Base-by-base conservation (phyloP, 2,113 vertebrate species). In the Oreochromis aureus region DNA sequence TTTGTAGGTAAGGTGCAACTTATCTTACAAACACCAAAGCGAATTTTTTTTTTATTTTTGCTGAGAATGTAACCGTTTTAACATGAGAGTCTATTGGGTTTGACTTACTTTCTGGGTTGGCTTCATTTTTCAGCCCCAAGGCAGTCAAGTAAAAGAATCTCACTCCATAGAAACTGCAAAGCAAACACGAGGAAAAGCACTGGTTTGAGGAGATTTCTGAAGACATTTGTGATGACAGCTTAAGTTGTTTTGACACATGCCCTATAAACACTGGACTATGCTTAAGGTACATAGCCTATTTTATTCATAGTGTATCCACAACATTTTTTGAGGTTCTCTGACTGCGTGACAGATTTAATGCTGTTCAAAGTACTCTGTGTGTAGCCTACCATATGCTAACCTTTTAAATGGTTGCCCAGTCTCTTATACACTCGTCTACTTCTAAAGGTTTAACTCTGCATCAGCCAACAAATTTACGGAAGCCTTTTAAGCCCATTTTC, bases 391-490 rank as follows among this genome's bases (percentile, higher is more conserved):
- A 61, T 69, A 87, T 82, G 81, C 55, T 55, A n/a, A n/a, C 56
- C 22, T 54, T 82, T 85, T 85, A 55, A 55, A 46, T 39, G 6
- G 27, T 82, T 79, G 6, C 32, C 56, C 44, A 71, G 30, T 15
- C 71, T 73, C 56, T 69, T 30, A 58, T 84, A 48, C 69, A 73
- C 66, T 84, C 30, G 39, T 36, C 76, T 83, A 32, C 81, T 55
- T 30, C 32, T 63, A 36, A n/a, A 76, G 55, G 32, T 83, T 89
- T 81, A 81, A 73, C 61, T 82, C 56, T 71, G 63, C n/a, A 58
- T 88, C 85, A 71, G 81, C 80, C 91, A 86, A 73, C 55, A 80
- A 66, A 84, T 84, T 82, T 78, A 85, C 63, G 5, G 80, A 61
- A 32, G 85, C 56, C 39, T 85, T 82, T 63, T 56, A 22, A 88